Evolutionary conservation across 2,113 vertebrate species (phyloP), one percentile per base, ranked within the genome.

Genomic region (Hippoglossus stenolepis): DNA sequence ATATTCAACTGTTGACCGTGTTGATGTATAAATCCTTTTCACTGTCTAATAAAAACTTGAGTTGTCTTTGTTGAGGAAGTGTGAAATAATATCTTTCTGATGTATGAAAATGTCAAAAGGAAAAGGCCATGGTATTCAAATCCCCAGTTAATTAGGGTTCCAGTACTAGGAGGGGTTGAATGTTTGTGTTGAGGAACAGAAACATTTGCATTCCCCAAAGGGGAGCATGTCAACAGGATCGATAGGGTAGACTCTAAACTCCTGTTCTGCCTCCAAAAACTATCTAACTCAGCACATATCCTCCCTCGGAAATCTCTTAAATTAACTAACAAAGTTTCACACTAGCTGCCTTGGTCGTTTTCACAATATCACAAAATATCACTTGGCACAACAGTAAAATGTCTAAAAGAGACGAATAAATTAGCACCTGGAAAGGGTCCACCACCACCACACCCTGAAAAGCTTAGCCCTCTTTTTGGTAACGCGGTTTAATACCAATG

Each of bases 191-290:
- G 83, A 92, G 75, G 79, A 89, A 90, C 77, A 83, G 82, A 89
- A 90, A 82, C 80, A 93, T 91, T 91, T 93, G 89, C 91, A 93
- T 92, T 89, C 79, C 89, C 91, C 90, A 84, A 86, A 88, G 89
- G 91, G 82, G 70, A 80, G 75, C 66, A 18, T 87, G 90, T 91
- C 91, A 93, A 89, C 85, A 91, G 89, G 90, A 93, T 91, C 93
- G 82, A 93, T 93, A 91, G 92, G 70, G 83, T 87, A 76, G 80
- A 73, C 75, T 86, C 60, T 59, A 77, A 87, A 83, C 62, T 89
- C 77, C 80, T 67, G 72, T 65, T 90, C 83, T 56, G 66, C 73
- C 75, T 86, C 81, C 54, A 63, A 86, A 88, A 85, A 88, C 58
- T 61, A 70, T 75, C 85, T 5, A 83, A 75, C 80, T 91, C 90